These are phyloP conservation scores for Euwallacea fornicatus DNA, from an alignment of 1,140 invertebrate species.

Conservation along the genomic window DNA sequence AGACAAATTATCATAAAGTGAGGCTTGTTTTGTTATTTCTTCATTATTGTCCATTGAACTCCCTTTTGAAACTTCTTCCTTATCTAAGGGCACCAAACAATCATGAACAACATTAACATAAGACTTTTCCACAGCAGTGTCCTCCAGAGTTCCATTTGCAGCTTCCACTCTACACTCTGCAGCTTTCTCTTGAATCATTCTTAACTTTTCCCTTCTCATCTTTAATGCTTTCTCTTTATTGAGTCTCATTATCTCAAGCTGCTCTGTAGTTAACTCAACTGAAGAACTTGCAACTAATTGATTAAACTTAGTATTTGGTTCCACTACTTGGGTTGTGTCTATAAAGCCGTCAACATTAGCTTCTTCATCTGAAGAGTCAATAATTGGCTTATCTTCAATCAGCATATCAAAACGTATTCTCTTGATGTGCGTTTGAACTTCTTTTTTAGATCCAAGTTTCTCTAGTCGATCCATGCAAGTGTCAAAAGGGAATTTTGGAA, in stretches of 20 bases:
- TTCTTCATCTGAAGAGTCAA: conserved; percentile 41
- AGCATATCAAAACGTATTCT: conserved; percentile 46
- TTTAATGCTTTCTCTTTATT: conserved; percentile 47
- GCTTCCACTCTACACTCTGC: too few species aligned
- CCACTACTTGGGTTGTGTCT: conserved; percentile 23
- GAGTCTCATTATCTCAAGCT: conserved; percentile 45
- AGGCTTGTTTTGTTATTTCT: too few species aligned
- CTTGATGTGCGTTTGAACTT: conserved; percentile 56
- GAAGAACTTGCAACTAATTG: conserved; percentile 22
- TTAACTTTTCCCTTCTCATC: conserved; percentile 44
- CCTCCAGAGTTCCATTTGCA: too few species aligned
- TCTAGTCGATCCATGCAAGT: conserved; percentile 83
- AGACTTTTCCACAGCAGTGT: too few species aligned
- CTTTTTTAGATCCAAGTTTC: conserved; percentile 73
- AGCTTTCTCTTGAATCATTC: conserved; percentile 36
- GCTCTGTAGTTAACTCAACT: conserved; percentile 46
- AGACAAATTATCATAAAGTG: too few species aligned
- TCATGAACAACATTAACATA: too few species aligned
- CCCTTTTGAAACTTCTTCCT: too few species aligned
- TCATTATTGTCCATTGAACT: too few species aligned
- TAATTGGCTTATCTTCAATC: conserved; percentile 39
- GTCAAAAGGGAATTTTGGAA: conserved; percentile 84
- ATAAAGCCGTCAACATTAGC: conserved; percentile 37
- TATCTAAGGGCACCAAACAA: too few species aligned
- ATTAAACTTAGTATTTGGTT: conserved; percentile 40